These are phyloP conservation scores for Anas bernieri DNA, from an alignment of 2,797 vertebrate species.

Conservation along the genomic window DNA sequence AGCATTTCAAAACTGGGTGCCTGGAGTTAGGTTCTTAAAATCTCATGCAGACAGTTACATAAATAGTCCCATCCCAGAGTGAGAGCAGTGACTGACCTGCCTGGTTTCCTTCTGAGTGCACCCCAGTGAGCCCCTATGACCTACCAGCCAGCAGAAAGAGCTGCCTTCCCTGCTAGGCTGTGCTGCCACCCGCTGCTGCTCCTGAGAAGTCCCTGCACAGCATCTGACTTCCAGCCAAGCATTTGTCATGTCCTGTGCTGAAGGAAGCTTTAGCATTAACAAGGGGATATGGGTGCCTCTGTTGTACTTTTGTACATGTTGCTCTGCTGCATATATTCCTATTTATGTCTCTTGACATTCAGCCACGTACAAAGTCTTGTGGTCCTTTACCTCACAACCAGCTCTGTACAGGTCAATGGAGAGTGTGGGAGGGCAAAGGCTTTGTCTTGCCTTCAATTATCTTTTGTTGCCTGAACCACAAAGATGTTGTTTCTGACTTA, in stretches of 20 bases:
- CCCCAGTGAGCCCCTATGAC: not conserved
- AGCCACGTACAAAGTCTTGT: not conserved
- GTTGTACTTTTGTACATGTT: rapidly evolving
- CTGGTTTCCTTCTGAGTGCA: not conserved
- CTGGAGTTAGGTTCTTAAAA: not conserved
- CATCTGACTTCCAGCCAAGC: not conserved
- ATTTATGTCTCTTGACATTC: not conserved
- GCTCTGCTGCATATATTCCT: not conserved
- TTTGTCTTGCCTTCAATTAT: not conserved
- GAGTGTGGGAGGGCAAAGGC: not conserved
- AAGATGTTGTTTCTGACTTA: not conserved
- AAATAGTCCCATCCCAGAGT: not conserved
- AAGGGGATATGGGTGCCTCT: not conserved
- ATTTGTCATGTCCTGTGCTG: rapidly evolving
- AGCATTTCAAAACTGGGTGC: not conserved
- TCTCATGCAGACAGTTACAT: not conserved
- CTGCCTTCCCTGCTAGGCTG: not conserved
- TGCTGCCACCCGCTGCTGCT: not conserved
- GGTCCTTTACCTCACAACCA: not conserved
- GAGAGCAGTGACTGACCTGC: too few relatives aligned
- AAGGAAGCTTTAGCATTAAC: not conserved
- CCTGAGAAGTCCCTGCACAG: not conserved
- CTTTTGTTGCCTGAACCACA: not conserved
- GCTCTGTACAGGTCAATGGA: not conserved
- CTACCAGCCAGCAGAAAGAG: not conserved